Conservation (phyloP, 1,140 invertebrate genomes). For the Conopomorpha cramerella region DNA sequence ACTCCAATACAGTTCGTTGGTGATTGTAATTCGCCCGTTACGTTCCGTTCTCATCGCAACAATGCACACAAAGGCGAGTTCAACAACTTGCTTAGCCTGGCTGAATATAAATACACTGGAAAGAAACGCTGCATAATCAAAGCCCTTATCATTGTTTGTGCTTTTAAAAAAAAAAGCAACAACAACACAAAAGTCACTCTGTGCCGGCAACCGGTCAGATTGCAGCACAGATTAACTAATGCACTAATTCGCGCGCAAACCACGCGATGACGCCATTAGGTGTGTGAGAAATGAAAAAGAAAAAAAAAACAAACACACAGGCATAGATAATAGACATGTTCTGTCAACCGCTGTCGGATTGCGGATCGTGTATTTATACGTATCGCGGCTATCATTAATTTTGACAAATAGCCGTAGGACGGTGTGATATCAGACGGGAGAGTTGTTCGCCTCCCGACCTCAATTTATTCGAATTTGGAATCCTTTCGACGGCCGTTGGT, state of each 20-base stretch:
- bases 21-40: too few relatives aligned
- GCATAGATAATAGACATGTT: conserved; percentile 10
- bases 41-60: too few relatives aligned
- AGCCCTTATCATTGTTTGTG: conserved; percentile 9
- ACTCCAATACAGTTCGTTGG: too few relatives aligned
- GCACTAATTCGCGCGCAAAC: conserved; percentile 20
- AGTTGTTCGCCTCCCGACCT: conserved; percentile 9
- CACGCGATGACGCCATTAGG: conserved; percentile 23
- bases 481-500: conserved; percentile 4
- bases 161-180: conserved; percentile 12
- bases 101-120: conserved; percentile 12
- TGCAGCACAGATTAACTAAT: conserved; percentile 17
- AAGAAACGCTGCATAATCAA: conserved; percentile 9
- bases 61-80: too few relatives aligned
- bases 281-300: conserved; percentile 10
- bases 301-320: too few relatives aligned
- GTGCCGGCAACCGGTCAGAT: conserved; percentile 14
- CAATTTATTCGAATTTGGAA: conserved; percentile 16
- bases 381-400: too few relatives aligned
- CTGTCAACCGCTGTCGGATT: too few relatives aligned
- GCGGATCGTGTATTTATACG: too few relatives aligned
- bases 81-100: too few relatives aligned
- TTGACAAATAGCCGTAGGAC: conserved; percentile 29
- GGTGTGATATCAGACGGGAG: too few relatives aligned
- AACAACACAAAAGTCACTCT: conserved; percentile 13